phyloP scores from a whole-genome alignment of 2,797 vertebrate genomes.

The Serranus cabrilla region DNA sequence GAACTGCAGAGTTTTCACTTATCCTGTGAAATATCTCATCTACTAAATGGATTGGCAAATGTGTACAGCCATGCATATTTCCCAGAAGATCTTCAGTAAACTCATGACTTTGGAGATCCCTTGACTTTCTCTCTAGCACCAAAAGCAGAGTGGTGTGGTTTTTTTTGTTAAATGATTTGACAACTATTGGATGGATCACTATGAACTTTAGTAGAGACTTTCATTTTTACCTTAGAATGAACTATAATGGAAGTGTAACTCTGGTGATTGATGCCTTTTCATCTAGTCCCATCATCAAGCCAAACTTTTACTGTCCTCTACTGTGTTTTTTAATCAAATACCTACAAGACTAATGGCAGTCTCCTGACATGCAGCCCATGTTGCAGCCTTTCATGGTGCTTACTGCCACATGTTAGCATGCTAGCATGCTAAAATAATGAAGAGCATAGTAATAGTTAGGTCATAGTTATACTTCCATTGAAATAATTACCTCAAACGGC shows the following conservation, averaged over 20 bases:
- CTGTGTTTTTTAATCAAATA: not conserved
- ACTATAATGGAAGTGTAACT: not conserved
- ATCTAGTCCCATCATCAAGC: no score
- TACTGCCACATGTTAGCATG: no score
- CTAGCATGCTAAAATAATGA: no score
- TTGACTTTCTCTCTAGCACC: not conserved
- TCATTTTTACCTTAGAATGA: not conserved
- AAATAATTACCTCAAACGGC: not conserved
- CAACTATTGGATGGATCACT: no score
- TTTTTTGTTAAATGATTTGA: no score
- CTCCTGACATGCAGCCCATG: no score
- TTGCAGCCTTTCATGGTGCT: no score
- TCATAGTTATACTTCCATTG: slow-evolving; percentile 7
- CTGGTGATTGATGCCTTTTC: not conserved
- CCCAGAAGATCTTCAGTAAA: not conserved
- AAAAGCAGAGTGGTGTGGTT: no score
- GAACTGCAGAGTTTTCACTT: not conserved
- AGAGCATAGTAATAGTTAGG: no score
- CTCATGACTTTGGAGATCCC: not conserved
- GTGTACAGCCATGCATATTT: not conserved
- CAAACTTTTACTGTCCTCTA: no score
- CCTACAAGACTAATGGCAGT: not conserved
- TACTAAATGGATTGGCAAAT: not conserved
- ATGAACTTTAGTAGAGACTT: no score
- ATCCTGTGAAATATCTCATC: not conserved